Conservation (phyloP, 1,140 invertebrate genomes). For the Formica exsecta region DNA sequence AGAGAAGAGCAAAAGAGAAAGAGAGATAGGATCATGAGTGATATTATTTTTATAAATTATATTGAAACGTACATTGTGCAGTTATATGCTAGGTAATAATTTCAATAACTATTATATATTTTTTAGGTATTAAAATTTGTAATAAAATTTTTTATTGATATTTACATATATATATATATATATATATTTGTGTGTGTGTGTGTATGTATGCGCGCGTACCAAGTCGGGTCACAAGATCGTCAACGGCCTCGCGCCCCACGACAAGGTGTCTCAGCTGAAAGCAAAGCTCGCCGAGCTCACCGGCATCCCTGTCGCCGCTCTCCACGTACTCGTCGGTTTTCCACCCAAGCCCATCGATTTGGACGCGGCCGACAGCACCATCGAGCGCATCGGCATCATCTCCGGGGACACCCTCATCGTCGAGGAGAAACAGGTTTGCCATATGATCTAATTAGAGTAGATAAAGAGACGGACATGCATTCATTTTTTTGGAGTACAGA, state of each 20-base stretch:
- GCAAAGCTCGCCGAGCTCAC: slow-evolving; percentile 90
- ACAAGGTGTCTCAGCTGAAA: slow-evolving; percentile 91
- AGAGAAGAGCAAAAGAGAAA: background rate
- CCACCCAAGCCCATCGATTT: slow-evolving; percentile 93
- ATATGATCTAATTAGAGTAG: too few species aligned
- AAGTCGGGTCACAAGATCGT: slow-evolving; percentile 91
- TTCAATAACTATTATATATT: background rate
- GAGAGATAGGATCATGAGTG: background rate
- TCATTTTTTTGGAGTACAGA: background rate
- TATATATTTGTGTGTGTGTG: too few species aligned
- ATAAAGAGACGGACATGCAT: background rate
- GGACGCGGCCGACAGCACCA: slow-evolving; percentile 82
- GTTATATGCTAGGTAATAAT: background rate
- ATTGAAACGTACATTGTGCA: slow-evolving; percentile 6
- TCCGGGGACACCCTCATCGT: slow-evolving; percentile 95
- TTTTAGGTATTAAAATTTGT: background rate
- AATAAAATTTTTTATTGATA: background rate
- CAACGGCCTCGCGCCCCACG: slow-evolving; percentile 89
- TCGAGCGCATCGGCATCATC: slow-evolving; percentile 89
- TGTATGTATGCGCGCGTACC: too few species aligned
- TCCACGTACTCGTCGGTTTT: slow-evolving; percentile 93
- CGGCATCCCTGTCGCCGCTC: slow-evolving; percentile 88
- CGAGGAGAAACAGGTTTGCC: slow-evolving; percentile 88
- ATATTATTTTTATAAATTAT: slow-evolving; percentile 51
- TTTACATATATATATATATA: too few species aligned